These are phyloP conservation scores for Hippopotamus amphibius DNA, from an alignment of 2,113 vertebrate species.

Conservation along the genomic window DNA sequence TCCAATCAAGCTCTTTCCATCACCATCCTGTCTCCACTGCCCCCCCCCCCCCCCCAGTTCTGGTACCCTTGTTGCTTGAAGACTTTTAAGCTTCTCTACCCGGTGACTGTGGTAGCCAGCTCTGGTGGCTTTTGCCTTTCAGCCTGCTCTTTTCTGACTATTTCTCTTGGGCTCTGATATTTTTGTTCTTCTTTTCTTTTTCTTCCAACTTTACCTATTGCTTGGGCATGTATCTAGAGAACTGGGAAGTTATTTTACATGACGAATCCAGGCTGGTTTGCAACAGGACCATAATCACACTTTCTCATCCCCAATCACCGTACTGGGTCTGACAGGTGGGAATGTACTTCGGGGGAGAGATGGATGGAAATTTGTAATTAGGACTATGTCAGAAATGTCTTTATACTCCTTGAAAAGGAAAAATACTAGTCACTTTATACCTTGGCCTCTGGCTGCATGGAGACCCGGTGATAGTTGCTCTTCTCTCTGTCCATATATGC, in stretches of 20 bases:
- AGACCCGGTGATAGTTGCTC: rapidly evolving
- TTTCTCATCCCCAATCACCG: not conserved
- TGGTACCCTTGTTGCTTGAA: not conserved
- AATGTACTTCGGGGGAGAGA: not conserved
- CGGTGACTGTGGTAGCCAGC: rapidly evolving
- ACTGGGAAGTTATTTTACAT: not conserved
- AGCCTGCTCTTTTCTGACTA: not conserved
- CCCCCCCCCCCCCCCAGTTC: not conserved
- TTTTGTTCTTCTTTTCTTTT: constrained; percentile 15
- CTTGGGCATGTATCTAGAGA: not conserved
- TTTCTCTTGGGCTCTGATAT: not conserved
- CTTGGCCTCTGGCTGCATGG: not conserved
- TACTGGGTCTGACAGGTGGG: not conserved
- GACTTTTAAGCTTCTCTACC: not conserved
- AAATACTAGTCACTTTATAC: not conserved
- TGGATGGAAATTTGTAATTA: not conserved
- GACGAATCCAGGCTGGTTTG: not conserved
- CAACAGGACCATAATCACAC: rapidly evolving
- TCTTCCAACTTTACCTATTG: not conserved
- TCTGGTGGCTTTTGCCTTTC: not conserved
- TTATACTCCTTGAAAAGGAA: not conserved
- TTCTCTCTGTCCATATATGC: rapidly evolving
- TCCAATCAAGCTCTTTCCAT: not conserved
- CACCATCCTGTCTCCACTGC: rapidly evolving
- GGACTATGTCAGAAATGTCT: not conserved